phyloP scores from a whole-genome alignment of 1,140 invertebrate species.

The Rhopalosiphum padi region DNA sequence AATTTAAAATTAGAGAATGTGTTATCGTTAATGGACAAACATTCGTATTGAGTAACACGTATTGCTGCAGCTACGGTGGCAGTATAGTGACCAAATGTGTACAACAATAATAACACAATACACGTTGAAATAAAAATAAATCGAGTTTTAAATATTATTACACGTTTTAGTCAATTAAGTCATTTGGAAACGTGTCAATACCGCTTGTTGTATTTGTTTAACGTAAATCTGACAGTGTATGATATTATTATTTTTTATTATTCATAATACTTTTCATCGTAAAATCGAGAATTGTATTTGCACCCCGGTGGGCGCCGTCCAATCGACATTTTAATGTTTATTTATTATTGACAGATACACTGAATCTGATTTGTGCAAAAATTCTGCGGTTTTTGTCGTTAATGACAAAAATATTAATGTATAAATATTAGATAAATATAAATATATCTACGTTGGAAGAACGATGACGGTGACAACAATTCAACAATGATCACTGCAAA shows the following conservation, averaged over 20 bases:
- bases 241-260: background rate
- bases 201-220: background rate
- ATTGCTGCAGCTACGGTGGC: background rate
- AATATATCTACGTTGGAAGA: too few species aligned
- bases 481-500: background rate
- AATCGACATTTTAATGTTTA: background rate
- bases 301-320: background rate
- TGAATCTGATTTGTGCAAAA: background rate
- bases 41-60: background rate
- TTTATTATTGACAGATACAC: background rate
- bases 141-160: background rate
- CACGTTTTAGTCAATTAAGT: background rate
- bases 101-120: background rate
- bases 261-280: background rate
- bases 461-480: too few species aligned
- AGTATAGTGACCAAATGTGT: background rate
- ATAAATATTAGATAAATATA: too few species aligned
- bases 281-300: background rate
- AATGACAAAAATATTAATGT: background rate
- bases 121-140: background rate
- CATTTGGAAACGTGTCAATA: slow-evolving; percentile 16
- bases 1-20: background rate
- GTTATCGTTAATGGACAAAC: slow-evolving; percentile 27
- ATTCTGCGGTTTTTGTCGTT: background rate
- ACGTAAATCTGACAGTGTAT: background rate